These are phyloP conservation scores for Drosophila fulvimacula DNA, from an alignment of 2,888 invertebrate genomes.

Conservation along the genomic window DNA sequence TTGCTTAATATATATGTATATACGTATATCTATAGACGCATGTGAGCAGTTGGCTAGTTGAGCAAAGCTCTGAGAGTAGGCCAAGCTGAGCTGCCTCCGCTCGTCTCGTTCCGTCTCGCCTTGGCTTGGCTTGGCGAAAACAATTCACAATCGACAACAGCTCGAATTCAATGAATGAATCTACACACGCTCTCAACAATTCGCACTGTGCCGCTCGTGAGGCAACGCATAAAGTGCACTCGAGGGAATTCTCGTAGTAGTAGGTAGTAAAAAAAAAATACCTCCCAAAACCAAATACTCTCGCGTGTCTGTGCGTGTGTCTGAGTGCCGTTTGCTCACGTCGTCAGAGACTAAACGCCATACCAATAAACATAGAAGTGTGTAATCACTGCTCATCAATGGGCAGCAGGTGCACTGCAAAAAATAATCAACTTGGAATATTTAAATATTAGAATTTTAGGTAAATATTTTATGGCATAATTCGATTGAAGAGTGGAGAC, in stretches of 20 bases:
- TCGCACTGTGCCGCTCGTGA: conserved; percentile 42
- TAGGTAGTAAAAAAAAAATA: conserved; percentile 18
- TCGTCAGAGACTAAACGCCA: conserved; percentile 48
- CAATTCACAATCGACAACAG: conserved; percentile 44
- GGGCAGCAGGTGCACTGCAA: conserved; percentile 48
- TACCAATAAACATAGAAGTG: conserved; percentile 53
- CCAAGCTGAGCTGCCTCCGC: neutral
- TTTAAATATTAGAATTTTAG: neutral
- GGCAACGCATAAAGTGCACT: conserved; percentile 70
- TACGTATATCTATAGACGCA: neutral
- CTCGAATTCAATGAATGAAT: conserved; percentile 53
- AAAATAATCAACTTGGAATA: conserved; percentile 11
- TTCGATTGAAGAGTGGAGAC: neutral
- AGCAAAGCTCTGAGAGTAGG: neutral
- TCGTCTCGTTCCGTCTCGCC: neutral
- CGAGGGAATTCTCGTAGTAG: conserved; percentile 64
- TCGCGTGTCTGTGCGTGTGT: conserved; percentile 2
- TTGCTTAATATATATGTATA: conserved; percentile 47
- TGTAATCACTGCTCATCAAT: conserved; percentile 78
- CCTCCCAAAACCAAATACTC: conserved; percentile 32
- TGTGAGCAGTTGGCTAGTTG: conserved; percentile 8
- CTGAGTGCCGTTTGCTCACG: conserved; percentile 51
- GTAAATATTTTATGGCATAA: neutral
- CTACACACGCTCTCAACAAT: conserved; percentile 31
- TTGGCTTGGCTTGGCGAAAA: conserved; percentile 13